A percentile compares a stretch with the other conserved stretches of the same genome.
These are phyloP conservation scores for Myotis lucifugus DNA, from an alignment of 2,113 vertebrate genomes.

Conservation along the genomic window DNA sequence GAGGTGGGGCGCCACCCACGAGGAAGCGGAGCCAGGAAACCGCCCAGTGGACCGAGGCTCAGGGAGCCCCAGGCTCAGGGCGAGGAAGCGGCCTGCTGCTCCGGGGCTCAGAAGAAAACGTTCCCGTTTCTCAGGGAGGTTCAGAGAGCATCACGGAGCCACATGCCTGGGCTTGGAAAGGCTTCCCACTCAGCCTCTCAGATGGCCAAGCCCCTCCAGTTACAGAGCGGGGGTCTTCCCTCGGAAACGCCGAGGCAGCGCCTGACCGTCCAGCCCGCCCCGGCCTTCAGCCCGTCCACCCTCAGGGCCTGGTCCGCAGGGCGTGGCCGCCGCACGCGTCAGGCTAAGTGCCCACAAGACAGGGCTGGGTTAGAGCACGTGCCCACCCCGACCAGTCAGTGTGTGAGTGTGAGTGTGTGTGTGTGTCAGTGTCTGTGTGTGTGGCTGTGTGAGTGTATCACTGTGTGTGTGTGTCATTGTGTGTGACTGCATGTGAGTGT, in stretches of 20 bases:
- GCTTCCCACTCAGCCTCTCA: neutral
- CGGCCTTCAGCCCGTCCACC: neutral
- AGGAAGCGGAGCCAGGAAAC: fast-evolving
- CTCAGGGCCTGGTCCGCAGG: fast-evolving
- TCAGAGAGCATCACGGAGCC: neutral
- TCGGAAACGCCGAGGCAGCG: fast-evolving
- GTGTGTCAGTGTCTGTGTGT: neutral
- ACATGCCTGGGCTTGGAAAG: neutral
- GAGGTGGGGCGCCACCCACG: fast-evolving
- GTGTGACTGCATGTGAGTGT: neutral
- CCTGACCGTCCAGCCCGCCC: neutral
- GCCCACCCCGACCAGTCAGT: neutral
- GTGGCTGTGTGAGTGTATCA: too few relatives aligned
- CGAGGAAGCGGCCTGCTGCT: neutral
- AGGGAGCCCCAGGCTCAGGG: neutral
- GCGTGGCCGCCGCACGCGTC: too few relatives aligned
- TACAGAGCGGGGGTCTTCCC: neutral
- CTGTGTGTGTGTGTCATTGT: neutral
- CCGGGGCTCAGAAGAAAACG: neutral
- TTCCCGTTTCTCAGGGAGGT: neutral
- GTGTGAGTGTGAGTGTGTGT: neutral
- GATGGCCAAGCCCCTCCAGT: neutral
- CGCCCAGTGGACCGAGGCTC: neutral
- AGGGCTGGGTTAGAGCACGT: fast-evolving
- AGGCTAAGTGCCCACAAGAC: too few relatives aligned